Evolutionary conservation across 2,797 vertebrate genomes (phyloP).

Genomic region (Fratercula arctica): DNA sequence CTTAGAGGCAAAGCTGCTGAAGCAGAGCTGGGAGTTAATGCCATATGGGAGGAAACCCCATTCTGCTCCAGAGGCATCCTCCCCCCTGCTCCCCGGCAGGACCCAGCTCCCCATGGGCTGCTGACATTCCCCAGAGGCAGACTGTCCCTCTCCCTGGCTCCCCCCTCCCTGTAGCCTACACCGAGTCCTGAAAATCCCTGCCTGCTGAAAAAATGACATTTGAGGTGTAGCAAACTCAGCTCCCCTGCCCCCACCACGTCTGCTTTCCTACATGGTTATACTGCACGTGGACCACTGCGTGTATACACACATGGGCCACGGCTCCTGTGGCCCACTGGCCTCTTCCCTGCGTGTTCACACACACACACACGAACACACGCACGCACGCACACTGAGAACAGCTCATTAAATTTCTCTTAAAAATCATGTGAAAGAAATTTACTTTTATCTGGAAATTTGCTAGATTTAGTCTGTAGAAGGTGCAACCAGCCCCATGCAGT

Average conservation of each 20-base stretch:
- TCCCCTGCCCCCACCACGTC: accelerated
- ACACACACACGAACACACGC: not conserved
- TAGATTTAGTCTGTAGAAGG: not conserved
- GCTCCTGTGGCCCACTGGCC: accelerated
- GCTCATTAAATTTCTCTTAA: not conserved
- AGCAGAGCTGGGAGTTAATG: not conserved
- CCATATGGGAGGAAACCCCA: not conserved
- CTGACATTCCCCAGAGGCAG: not conserved
- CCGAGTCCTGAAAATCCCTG: not conserved
- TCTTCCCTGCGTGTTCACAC: not conserved
- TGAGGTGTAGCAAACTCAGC: not conserved
- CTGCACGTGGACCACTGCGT: too few relatives aligned
- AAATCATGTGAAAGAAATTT: not conserved
- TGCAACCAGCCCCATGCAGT: not conserved
- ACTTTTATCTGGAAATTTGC: not conserved
- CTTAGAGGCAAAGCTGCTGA: not conserved
- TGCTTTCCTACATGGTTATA: not conserved
- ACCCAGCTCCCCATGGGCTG: not conserved
- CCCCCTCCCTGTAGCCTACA: not conserved
- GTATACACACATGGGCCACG: accelerated
- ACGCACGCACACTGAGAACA: accelerated
- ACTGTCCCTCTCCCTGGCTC: not conserved
- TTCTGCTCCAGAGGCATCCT: not conserved
- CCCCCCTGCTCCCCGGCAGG: not conserved
- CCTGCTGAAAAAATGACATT: not conserved